A percentile compares a stretch with the other conserved stretches of the same genome.
phyloP scores from a whole-genome alignment of 1,140 invertebrate species.

The Zaprionus camerounensis region DNA sequence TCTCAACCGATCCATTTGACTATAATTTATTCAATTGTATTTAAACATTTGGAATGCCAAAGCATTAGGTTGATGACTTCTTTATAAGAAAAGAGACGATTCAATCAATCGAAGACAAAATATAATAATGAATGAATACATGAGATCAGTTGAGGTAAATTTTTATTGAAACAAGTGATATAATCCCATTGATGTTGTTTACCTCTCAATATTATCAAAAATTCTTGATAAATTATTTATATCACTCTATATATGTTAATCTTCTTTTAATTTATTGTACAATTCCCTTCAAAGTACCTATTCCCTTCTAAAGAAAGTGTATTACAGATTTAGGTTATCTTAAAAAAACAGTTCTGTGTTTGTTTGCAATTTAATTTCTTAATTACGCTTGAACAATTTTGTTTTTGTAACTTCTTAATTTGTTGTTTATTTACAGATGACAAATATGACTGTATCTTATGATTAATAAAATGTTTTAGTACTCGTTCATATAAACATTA shows the following conservation, averaged over 20 bases:
- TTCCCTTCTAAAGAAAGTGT: not conserved
- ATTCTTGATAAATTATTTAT: not conserved
- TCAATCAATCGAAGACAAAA: not conserved
- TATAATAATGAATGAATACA: not conserved
- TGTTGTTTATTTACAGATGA: slow-evolving; percentile 1
- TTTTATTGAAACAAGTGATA: not conserved
- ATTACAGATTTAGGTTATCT: not conserved
- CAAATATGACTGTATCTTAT: not conserved
- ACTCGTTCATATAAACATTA: not conserved
- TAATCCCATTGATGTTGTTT: not conserved
- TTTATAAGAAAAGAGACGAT: not conserved
- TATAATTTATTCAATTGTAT: slow-evolving; percentile 4
- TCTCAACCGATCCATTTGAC: not conserved
- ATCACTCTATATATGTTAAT: too few relatives aligned
- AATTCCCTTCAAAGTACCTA: too few relatives aligned
- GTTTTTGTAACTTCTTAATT: not conserved
- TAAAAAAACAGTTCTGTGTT: not conserved
- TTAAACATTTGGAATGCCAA: not conserved
- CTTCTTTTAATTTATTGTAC: too few relatives aligned
- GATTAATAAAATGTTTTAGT: slow-evolving; percentile 8
- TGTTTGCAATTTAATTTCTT: not conserved
- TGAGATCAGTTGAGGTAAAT: not conserved
- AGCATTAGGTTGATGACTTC: not conserved
- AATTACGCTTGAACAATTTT: not conserved
- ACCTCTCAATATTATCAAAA: not conserved